Percentiles rank a stretch among this genome's conserved stretches.
Conservation (phyloP, 2,888 invertebrate genomes). For the Dermolepida albohirtum region DNA sequence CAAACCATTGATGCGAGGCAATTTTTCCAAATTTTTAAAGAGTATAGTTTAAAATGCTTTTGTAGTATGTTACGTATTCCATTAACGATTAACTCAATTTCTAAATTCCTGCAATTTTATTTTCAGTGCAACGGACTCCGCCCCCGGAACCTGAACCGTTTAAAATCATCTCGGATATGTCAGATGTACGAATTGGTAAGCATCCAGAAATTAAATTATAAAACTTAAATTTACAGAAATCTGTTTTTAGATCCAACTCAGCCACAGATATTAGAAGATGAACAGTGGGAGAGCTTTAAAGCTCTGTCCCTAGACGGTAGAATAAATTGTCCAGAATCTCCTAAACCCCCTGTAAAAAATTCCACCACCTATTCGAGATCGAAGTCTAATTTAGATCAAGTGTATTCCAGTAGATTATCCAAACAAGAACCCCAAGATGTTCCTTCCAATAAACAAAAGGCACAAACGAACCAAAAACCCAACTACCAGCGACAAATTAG, state of each 20-base stretch:
- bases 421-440: conserved; percentile 59
- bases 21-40: too few relatives aligned
- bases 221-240: conserved; percentile 20
- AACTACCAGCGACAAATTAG: conserved; percentile 61
- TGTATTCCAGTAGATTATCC: conserved; percentile 56
- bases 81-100: neutral
- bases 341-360: conserved; percentile 51
- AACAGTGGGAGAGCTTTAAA: conserved; percentile 57
- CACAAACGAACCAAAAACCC: conserved; percentile 51
- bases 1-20: too few relatives aligned
- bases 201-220: neutral
- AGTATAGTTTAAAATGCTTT: too few relatives aligned
- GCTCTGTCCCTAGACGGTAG: conserved; percentile 62
- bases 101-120: conserved; percentile 1
- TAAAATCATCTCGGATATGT: conserved; percentile 66
- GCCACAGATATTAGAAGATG: conserved; percentile 64
- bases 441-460: conserved; percentile 54
- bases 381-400: conserved; percentile 64
- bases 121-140: conserved; percentile 75
- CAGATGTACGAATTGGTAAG: conserved; percentile 51
- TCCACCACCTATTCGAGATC: conserved; percentile 61
- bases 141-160: conserved; percentile 68
- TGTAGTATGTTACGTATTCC: neutral
- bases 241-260: conserved; percentile 65
- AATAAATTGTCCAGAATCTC: conserved; percentile 57